Evolutionary conservation across 2,888 invertebrate genomes (phyloP), one percentile per base, ranked within the genome.

Genomic region (Drosophila greeni): DNA sequence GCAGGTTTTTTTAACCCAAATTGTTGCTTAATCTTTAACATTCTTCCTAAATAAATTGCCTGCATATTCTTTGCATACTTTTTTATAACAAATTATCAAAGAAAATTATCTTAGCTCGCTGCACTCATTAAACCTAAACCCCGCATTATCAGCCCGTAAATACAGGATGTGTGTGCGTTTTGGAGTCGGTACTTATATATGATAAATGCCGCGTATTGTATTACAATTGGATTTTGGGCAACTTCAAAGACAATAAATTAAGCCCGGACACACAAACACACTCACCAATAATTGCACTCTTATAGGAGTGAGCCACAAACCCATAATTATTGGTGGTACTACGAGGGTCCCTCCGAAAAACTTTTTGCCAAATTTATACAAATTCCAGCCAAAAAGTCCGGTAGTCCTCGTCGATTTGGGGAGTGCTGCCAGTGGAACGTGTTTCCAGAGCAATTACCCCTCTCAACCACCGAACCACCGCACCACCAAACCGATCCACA

Each of bases 381-480:
- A 81, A 76, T 75, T 74, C 75, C 80, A 76, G 62, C 70, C 69
- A 53, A 23, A 23, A 39, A 65, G 64, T 58, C 53, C 66, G 37
- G 72, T 66, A 72, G 62, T 72, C 57, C 55, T 66, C 61, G 29
- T 9, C 61, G 49, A 60, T 61, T 61, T 62, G 61, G 61, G 61
- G 36, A 51, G 71, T 57, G 68, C 53, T 36, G 68, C 64, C 39
- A 65, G 66, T 62, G 77, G 76, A 85, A 85, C 84, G 80, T 84
- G 84, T 84, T 83, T 85, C 73, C 73, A 72, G 80, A 78, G 76
- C 86, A 86, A 86, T 86, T 86, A 85, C 49, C 60, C 59, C 47
- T 52, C 61, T n/a, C 16, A 12, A 34, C 51, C 51, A 31, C 31
- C 18, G 1, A 18, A 1, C 26, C n/a, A 0, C 26, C 16, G 20